Evolutionary conservation across 1,140 invertebrate species (phyloP), one percentile per base, ranked within the genome.

Genomic region (Doryteuthis pealeii): DNA sequence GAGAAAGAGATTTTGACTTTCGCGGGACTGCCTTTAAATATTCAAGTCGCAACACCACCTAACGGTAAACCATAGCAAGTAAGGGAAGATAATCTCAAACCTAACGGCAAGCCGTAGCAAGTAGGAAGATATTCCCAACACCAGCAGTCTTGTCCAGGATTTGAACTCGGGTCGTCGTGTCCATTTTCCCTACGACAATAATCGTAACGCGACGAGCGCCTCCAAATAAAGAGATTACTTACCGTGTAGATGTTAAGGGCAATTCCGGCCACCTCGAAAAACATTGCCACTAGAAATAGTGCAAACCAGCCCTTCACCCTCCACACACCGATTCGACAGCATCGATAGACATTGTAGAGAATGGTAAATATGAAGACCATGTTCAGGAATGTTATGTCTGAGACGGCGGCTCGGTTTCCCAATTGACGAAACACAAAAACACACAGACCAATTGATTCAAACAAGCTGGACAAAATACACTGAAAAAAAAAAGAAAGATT

Each of bases 381-480:
- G 18, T 67, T 74, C 70, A 75, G 68, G 14, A 77, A 32, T 1
- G 76, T 31, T 6, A 77, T 35, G 15, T 31, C 58, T 10, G 71
- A 22, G 2, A 54, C 14, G 1, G 54, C 49, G 0, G 10, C 49
- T 12, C 43, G 40, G 4, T 71, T 10, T 22, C 71, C 62, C 14
- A 78, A 71, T 14, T 77, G 32, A 22, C 75, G 74, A 10, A 76
- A 69, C 5, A 76, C 69, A 33, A 80, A 71, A 1, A 80, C 22
- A 35, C 67, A 70, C 26, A 78, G 15, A 26, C 78, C 78, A 33
- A 71, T 15, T 18, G 77, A 75, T 66, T 80, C 78, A n/a, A 77
- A 14, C 4, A 76, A 31, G 45, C 74, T 74, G 30, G 71, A 40
- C 2, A 75, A 4, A 15, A 77, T 26, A 18, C 71, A 74, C 80